A percentile compares a stretch with the other conserved stretches of the same genome.
These are phyloP conservation scores for Cinclus mexicanus DNA, from an alignment of 2,113 vertebrate genomes.

Conservation along the genomic window DNA sequence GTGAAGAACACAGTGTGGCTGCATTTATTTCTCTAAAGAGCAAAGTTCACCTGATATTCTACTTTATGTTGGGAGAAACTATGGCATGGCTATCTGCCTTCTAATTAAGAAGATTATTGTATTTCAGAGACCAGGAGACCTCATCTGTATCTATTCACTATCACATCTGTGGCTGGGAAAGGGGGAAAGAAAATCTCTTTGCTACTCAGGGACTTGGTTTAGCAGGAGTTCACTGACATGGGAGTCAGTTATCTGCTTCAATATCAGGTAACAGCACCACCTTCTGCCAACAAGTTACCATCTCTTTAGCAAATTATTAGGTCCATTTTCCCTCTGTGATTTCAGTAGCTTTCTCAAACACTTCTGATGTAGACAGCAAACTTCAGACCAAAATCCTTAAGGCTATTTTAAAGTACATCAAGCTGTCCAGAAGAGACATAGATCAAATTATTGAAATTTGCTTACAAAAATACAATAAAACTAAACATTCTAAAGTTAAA, in stretches of 20 bases:
- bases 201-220: neutral
- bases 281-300: slow-evolving; percentile 57
- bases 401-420: neutral
- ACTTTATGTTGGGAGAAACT: neutral
- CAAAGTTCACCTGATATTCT: neutral
- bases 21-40: neutral
- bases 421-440: neutral
- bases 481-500: neutral
- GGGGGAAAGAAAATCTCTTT: neutral
- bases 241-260: slow-evolving; percentile 36
- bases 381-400: neutral
- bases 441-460: neutral
- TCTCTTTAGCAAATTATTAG: neutral
- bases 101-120: neutral
- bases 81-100: neutral
- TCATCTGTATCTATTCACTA: neutral
- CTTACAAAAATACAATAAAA: neutral
- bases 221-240: neutral
- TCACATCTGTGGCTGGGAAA: neutral
- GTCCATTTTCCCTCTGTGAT: neutral
- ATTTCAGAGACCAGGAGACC: neutral
- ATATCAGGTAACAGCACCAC: slow-evolving; percentile 71
- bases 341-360: neutral
- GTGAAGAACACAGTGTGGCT: neutral
- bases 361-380: neutral